phyloP scores from a whole-genome alignment of 2,797 vertebrate species.

The Sciurus carolinensis region DNA sequence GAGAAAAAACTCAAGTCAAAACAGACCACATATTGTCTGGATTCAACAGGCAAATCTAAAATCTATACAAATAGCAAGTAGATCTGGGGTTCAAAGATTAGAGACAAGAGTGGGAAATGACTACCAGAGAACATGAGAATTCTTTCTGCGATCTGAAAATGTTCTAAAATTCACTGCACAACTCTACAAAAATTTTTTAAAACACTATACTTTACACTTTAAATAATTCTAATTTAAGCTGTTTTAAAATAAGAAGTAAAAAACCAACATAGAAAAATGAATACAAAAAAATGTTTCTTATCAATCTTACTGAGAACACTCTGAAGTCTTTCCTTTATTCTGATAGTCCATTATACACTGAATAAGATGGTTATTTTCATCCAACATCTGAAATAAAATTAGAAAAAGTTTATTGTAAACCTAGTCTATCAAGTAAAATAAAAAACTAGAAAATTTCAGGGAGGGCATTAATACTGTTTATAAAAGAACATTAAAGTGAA shows the following conservation, averaged over 20 bases:
- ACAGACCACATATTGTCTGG: not conserved
- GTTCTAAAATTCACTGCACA: constrained; percentile 26
- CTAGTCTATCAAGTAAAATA: not conserved
- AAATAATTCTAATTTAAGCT: constrained; percentile 41
- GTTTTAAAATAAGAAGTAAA: constrained; percentile 30
- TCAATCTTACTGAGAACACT: constrained; percentile 98
- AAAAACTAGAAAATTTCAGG: not conserved
- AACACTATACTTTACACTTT: not conserved
- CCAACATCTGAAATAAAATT: constrained; percentile 94
- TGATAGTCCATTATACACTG: constrained; percentile 99
- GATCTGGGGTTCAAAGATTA: not conserved
- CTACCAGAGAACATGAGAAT: not conserved
- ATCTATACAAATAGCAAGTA: not conserved
- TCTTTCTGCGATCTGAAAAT: not conserved
- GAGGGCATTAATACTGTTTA: not conserved
- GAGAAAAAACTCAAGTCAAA: not conserved
- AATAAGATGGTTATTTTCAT: constrained; percentile 99
- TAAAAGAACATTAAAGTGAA: not conserved
- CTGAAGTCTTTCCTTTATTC: constrained; percentile 99
- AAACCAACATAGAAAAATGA: constrained; percentile 49
- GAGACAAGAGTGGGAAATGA: not conserved
- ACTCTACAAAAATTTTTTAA: not conserved
- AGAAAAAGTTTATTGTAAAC: constrained; percentile 77
- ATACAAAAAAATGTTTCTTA: constrained; percentile 66
- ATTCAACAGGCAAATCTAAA: not conserved